These are phyloP conservation scores for Tolypeutes matacus DNA, from an alignment of 2,797 vertebrate genomes.

Conservation along the genomic window DNA sequence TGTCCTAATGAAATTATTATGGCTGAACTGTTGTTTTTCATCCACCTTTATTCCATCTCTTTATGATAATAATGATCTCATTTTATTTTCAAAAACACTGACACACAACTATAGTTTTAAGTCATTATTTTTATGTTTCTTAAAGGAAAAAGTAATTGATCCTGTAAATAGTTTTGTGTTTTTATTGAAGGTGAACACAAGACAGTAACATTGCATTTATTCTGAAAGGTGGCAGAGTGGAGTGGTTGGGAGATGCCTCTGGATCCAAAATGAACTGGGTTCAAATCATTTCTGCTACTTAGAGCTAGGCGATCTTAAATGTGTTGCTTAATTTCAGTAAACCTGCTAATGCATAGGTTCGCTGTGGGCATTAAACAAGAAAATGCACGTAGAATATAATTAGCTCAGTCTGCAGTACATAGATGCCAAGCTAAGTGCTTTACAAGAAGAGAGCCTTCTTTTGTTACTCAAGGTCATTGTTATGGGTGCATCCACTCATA, in stretches of 20 bases:
- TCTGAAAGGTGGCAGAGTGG: neutral
- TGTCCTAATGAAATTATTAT: conserved; percentile 87
- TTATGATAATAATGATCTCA: conserved; percentile 84
- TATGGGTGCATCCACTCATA: neutral
- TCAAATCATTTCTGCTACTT: conserved; percentile 29
- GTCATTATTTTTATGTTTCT: conserved; percentile 81
- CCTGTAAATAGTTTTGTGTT: conserved; percentile 82
- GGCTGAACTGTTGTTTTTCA: conserved; percentile 84
- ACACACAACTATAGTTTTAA: conserved; percentile 80
- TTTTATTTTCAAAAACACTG: conserved; percentile 85
- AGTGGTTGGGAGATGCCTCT: neutral
- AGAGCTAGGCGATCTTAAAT: neutral
- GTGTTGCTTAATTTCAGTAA: conserved; percentile 12
- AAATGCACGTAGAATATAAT: neutral
- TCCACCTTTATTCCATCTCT: conserved; percentile 79
- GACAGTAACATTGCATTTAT: conserved; percentile 46
- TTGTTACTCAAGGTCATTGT: neutral
- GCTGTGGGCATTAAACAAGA: neutral
- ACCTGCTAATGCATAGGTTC: neutral
- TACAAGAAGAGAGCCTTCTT: neutral
- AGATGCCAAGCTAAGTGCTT: neutral
- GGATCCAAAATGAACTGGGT: neutral
- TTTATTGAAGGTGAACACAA: conserved; percentile 61
- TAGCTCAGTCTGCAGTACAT: neutral
- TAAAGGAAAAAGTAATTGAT: conserved; percentile 86